These are phyloP conservation scores for Guaruba guarouba DNA, from an alignment of 2,113 vertebrate species.

Conservation along the genomic window DNA sequence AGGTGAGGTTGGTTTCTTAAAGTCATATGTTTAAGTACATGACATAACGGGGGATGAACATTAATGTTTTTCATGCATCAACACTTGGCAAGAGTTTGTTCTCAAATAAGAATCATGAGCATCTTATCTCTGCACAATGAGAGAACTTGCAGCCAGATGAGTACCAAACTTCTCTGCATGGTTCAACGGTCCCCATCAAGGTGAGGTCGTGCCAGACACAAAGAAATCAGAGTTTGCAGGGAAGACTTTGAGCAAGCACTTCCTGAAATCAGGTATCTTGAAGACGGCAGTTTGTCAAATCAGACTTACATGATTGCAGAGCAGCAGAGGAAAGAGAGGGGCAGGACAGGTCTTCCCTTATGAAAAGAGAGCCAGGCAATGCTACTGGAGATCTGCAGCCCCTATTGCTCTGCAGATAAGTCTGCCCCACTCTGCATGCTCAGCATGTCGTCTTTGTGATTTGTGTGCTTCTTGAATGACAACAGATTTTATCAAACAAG, in stretches of 20 bases:
- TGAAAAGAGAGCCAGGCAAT: background rate
- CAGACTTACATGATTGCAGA: background rate
- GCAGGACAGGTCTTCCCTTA: background rate
- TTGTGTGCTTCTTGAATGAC: background rate
- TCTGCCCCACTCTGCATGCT: background rate
- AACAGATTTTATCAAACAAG: background rate
- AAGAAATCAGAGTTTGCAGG: background rate
- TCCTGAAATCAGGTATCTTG: background rate
- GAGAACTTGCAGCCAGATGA: background rate
- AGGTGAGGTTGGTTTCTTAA: background rate
- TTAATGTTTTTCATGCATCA: background rate
- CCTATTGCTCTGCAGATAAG: background rate
- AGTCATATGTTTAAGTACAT: rapidly evolving
- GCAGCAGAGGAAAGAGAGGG: background rate
- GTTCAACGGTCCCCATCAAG: no score
- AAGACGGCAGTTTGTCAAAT: background rate
- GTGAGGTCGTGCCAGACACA: background rate
- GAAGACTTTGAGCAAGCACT: background rate
- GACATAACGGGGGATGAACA: background rate
- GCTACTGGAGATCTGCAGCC: background rate
- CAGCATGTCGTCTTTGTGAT: background rate
- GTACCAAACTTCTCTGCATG: background rate
- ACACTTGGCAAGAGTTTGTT: background rate
- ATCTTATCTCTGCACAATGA: background rate
- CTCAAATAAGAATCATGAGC: background rate